Evolutionary conservation across 1,140 invertebrate genomes (phyloP), one percentile per base, ranked within the genome.

Genomic region (Acromyrmex echinatior): DNA sequence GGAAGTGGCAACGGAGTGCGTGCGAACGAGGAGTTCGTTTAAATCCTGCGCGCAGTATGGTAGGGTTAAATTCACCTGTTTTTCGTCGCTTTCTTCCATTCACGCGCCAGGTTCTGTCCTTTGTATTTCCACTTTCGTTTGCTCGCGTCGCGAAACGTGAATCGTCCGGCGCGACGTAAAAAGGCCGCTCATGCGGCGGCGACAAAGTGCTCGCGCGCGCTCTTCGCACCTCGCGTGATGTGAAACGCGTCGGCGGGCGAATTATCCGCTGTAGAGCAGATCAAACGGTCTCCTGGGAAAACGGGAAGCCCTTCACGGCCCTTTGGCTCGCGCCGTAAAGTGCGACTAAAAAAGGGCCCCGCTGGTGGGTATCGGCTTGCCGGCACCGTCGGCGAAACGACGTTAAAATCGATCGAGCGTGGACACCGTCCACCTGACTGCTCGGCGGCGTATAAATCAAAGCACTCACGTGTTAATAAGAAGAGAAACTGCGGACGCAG

Each of bases 281-380:
- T 90, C 89, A 90, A 90, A 90, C 74, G 86, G 51, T 87, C 89
- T 84, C 89, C n/a, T 35, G 28, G 68, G 80, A 65, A 80, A 56
- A 80, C 73, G 77, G 86, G 66, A 60, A 84, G 71, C 71, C 73
- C 81, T 87, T 90, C 88, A 90, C 89, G 86, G 65, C 86, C 58
- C 56, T 89, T 76, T 81, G 88, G 60, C 12, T 79, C 31, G 74
- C 16, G 82, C 80, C 65, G 82, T 86, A 62, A 84, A 74, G 78
- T 35, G 78, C 35, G 60, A 78, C 73, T 86, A 74, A 82, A 90
- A 88, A 77, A 84, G 68, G 70, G 70, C 45, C 56, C 53, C 70
- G 53, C 51, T 66, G n/a, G n/a, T n/a, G n/a, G n/a, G n/a, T n/a
- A 82, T 76, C 70, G 45, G 53, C 58, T 45, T 68, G 88, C 25